Evolutionary conservation across 1,140 invertebrate species (phyloP).

Genomic region (Eueides isabella): DNA sequence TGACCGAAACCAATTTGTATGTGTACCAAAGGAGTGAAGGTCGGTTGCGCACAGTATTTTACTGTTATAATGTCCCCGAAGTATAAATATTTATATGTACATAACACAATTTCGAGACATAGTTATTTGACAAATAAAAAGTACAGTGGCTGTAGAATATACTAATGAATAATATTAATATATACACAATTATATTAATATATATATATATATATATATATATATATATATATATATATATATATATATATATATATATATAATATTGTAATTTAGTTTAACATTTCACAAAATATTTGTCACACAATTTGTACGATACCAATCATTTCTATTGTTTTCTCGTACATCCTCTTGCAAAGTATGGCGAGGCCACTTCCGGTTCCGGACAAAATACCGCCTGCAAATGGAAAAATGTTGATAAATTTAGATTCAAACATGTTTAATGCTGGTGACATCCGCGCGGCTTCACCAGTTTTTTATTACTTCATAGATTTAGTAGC

Average conservation of each 20-base stretch:
- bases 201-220: background rate
- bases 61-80: conserved; percentile 27
- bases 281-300: background rate
- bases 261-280: background rate
- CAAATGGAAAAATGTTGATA: conserved; percentile 17
- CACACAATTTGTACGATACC: background rate
- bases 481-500: no score
- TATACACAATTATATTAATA: background rate
- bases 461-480: no score
- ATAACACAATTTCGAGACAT: background rate
- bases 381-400: conserved; percentile 12
- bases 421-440: background rate
- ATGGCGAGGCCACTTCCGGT: conserved; percentile 32
- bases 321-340: conserved; percentile 7
- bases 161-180: no score
- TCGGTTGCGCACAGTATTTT: conserved; percentile 17
- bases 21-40: conserved; percentile 22
- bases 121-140: background rate
- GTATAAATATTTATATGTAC: background rate
- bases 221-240: no score
- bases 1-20: conserved; percentile 22
- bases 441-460: no score
- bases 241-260: background rate
- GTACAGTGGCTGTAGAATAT: background rate
- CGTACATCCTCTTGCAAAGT: conserved; percentile 16